A percentile compares a stretch with the other conserved stretches of the same genome.
Evolutionary conservation across 2,797 vertebrate species (phyloP).

Genomic region (Thamnophis elegans): DNA sequence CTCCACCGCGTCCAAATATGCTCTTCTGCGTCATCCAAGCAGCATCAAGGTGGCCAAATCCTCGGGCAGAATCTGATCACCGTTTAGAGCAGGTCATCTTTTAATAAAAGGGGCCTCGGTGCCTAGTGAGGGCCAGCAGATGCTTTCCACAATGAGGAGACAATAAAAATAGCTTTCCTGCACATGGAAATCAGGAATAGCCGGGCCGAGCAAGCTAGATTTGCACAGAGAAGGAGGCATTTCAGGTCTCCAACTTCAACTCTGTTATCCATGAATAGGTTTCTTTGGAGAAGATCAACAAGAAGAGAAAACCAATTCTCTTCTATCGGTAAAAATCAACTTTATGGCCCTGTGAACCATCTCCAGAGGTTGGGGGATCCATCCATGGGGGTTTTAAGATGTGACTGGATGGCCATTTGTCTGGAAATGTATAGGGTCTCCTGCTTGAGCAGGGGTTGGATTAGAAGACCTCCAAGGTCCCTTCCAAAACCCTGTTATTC

Average conservation of each 20-base stretch:
- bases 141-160: conserved; percentile 53
- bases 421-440: not conserved
- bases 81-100: conserved; percentile 24
- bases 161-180: conserved; percentile 59
- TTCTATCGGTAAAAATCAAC: not conserved
- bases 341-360: not conserved
- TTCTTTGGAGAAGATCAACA: not conserved
- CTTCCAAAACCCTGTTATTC: not conserved
- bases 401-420: not conserved
- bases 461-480: not conserved
- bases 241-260: not conserved
- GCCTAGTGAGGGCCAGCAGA: conserved; percentile 23
- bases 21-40: not conserved
- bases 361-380: not conserved
- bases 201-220: conserved; percentile 42
- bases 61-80: conserved; percentile 1
- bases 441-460: not conserved
- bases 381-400: not conserved
- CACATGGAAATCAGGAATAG: conserved; percentile 55
- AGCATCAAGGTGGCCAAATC: not conserved
- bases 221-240: conserved; percentile 17
- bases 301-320: not conserved
- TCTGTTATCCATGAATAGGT: not conserved
- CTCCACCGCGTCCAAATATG: not conserved
- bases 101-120: conserved; percentile 58